These are phyloP conservation scores for Lycopodina hypogea DNA, from an alignment of 37 sponge, comb jelly and placozoan genomes.

Conservation along the genomic window DNA sequence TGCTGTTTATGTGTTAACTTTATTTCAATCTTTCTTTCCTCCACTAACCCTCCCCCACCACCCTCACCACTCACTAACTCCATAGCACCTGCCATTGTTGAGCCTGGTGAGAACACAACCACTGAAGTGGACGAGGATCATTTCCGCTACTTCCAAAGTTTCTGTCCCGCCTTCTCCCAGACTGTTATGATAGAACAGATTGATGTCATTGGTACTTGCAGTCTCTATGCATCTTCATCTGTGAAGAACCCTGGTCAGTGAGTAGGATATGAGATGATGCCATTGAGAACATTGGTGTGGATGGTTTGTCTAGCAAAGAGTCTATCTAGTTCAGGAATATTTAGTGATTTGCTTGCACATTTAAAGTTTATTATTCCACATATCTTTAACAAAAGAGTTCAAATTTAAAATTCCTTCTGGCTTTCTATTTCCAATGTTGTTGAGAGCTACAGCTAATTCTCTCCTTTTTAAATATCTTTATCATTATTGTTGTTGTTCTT, in stretches of 20 bases:
- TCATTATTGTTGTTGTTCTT: neutral
- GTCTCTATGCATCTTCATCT: conserved; percentile 72
- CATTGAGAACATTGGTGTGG: neutral
- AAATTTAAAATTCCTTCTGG: too few species aligned
- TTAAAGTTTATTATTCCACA: too few species aligned
- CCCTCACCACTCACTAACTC: neutral
- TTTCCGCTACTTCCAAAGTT: conserved; percentile 82
- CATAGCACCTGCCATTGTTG: conserved; percentile 74
- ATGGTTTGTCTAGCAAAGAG: neutral
- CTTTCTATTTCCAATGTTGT: too few species aligned
- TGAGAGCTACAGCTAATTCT: too few species aligned
- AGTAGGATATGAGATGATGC: neutral
- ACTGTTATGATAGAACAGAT: conserved; percentile 81
- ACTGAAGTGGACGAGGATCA: conserved; percentile 73
- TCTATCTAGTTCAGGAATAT: neutral
- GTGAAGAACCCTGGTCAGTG: conserved; percentile 59
- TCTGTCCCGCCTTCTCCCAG: conserved; percentile 63
- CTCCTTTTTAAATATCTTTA: too few species aligned
- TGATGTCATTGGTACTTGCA: conserved; percentile 65
- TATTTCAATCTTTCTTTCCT: neutral
- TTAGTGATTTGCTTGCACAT: too few species aligned
- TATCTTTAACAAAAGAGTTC: too few species aligned
- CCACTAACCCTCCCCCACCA: neutral
- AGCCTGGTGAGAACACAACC: conserved; percentile 73
- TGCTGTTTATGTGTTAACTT: too few species aligned